Percentiles rank a stretch among this genome's conserved stretches.
These are phyloP conservation scores for Leptinotarsa lineolata DNA, from an alignment of 1,140 invertebrate genomes.

Conservation along the genomic window DNA sequence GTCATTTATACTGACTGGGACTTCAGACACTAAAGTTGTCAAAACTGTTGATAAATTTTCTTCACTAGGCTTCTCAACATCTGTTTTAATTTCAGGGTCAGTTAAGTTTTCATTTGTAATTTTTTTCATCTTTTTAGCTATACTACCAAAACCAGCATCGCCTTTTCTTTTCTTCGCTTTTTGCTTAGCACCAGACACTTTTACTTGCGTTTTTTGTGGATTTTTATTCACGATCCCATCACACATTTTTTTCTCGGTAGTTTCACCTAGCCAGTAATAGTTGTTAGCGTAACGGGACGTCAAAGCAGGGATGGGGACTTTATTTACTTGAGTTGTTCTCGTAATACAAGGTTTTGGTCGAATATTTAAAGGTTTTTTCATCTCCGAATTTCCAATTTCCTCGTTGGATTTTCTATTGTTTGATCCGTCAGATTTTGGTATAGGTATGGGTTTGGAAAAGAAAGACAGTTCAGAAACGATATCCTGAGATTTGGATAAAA, in stretches of 20 bases:
- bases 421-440: slow-evolving; percentile 33
- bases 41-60: neutral
- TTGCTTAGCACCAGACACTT: neutral
- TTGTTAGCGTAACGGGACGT: slow-evolving; percentile 53
- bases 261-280: slow-evolving; percentile 26
- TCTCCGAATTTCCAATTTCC: neutral
- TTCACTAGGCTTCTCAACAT: neutral
- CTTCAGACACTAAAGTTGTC: neutral
- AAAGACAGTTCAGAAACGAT: slow-evolving; percentile 9
- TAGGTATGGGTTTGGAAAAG: slow-evolving; percentile 29
- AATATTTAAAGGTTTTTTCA: neutral
- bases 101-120: neutral
- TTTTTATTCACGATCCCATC: slow-evolving; percentile 29
- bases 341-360: slow-evolving; percentile 51
- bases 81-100: too few species aligned
- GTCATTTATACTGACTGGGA: neutral
- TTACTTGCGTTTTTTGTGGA: neutral
- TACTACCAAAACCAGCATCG: neutral
- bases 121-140: neutral
- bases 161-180: slow-evolving; percentile 16
- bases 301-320: slow-evolving; percentile 72
- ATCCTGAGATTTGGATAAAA: slow-evolving; percentile 40
- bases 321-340: slow-evolving; percentile 71
- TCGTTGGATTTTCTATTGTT: slow-evolving; percentile 19
- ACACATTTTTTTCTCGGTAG: slow-evolving; percentile 9